These are phyloP conservation scores for Cheilosia urbana DNA, from an alignment of 2,888 invertebrate genomes.

Conservation along the genomic window DNA sequence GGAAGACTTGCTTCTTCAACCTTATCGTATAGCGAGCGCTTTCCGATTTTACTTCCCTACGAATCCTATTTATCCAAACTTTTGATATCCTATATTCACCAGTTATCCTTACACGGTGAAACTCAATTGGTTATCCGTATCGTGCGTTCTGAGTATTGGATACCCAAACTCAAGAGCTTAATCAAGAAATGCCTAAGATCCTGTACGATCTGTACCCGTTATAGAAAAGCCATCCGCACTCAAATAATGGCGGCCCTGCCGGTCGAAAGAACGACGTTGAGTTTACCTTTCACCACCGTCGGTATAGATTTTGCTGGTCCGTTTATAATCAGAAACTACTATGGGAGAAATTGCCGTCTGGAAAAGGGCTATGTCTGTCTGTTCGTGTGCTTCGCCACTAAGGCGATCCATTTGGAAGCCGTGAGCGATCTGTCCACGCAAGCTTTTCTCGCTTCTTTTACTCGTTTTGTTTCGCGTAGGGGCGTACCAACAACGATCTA, in stretches of 20 bases:
- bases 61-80: not conserved
- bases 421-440: too few relatives aligned
- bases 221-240: too few relatives aligned
- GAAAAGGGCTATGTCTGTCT: too few relatives aligned
- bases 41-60: not conserved
- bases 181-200: not conserved
- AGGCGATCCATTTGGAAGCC: too few relatives aligned
- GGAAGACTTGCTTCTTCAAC: not conserved
- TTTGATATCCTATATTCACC: not conserved
- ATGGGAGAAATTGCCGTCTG: too few relatives aligned
- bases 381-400: too few relatives aligned
- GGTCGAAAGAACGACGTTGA: not conserved
- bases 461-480: too few relatives aligned
- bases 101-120: not conserved
- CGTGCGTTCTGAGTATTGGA: not conserved
- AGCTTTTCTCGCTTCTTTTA: too few relatives aligned
- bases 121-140: not conserved
- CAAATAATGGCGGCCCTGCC: too few relatives aligned
- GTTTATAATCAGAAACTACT: too few relatives aligned
- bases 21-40: not conserved
- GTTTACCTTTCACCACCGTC: not conserved
- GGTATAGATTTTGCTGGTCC: constrained; percentile 11
- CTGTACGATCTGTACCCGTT: not conserved
- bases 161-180: not conserved
- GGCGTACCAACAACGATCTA: too few relatives aligned